phyloP scores from a whole-genome alignment of 2,797 vertebrate genomes.

The Hypotaenidia okinawae region DNA sequence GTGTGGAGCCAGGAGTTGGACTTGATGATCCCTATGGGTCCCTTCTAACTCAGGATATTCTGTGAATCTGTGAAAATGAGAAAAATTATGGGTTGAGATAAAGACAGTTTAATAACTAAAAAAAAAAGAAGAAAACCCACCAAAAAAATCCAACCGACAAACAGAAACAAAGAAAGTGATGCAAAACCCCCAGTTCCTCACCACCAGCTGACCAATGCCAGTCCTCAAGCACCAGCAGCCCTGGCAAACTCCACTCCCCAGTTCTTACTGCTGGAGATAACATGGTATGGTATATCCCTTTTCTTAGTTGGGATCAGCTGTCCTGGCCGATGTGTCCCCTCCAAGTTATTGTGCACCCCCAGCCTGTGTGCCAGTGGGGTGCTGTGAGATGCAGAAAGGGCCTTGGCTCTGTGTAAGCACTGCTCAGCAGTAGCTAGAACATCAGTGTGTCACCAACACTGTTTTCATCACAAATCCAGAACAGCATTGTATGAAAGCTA shows the following conservation, averaged over 20 bases:
- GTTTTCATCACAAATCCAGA: neutral
- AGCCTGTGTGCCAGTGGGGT: accelerated
- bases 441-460: no score
- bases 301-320: neutral
- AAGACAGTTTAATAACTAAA: neutral
- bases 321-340: accelerated
- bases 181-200: accelerated
- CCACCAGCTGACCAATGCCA: accelerated
- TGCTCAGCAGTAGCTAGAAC: neutral
- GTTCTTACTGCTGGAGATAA: neutral
- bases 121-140: no score
- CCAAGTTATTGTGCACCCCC: accelerated
- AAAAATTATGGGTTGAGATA: no score
- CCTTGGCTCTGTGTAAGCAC: neutral
- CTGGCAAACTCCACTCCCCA: neutral
- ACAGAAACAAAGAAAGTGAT: neutral
- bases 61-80: no score
- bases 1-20: no score
- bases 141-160: no score
- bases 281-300: accelerated
- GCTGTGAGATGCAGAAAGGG: accelerated
- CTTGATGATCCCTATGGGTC: no score
- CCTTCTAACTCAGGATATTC: no score
- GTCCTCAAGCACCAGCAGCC: neutral
- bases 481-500: neutral